Conservation (phyloP, 2,113 vertebrate species). For the Eulacestoma nigropectus region DNA sequence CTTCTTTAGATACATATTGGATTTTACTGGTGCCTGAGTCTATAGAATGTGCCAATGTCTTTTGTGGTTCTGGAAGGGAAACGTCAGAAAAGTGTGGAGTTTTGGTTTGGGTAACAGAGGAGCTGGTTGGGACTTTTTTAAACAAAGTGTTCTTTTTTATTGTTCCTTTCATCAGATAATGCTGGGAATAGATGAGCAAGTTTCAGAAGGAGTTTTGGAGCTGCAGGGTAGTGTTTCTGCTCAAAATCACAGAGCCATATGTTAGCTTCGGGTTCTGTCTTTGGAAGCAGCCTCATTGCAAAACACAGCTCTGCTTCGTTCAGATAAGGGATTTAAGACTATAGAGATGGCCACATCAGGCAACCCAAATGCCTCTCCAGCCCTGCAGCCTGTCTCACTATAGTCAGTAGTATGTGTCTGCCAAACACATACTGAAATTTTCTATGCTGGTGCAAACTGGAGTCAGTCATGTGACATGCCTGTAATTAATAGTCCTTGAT, state of each 20-base stretch:
- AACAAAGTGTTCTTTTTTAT: background rate
- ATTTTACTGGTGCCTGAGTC: slow-evolving; percentile 24
- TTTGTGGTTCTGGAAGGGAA: slow-evolving; percentile 52
- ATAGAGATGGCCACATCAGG: background rate
- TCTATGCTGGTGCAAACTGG: background rate
- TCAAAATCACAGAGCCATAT: background rate
- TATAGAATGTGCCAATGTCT: background rate
- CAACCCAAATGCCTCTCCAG: background rate
- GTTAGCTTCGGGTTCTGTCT: background rate
- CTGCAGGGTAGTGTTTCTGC: background rate
- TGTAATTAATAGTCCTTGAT: background rate
- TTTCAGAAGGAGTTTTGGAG: slow-evolving; percentile 23
- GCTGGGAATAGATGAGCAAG: background rate
- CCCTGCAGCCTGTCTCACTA: background rate
- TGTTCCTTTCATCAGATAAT: slow-evolving; percentile 42
- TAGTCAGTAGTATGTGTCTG: background rate
- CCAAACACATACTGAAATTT: background rate
- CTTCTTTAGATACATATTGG: slow-evolving; percentile 30
- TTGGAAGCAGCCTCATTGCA: background rate
- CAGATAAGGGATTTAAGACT: background rate
- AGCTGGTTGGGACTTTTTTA: background rate
- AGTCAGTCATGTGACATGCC: background rate
- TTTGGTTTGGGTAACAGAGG: slow-evolving; percentile 18
- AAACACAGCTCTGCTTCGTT: background rate
- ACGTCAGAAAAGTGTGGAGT: slow-evolving; percentile 10